phyloP scores from a whole-genome alignment of 1,140 invertebrate species.

The Eubasilissa regina region DNA sequence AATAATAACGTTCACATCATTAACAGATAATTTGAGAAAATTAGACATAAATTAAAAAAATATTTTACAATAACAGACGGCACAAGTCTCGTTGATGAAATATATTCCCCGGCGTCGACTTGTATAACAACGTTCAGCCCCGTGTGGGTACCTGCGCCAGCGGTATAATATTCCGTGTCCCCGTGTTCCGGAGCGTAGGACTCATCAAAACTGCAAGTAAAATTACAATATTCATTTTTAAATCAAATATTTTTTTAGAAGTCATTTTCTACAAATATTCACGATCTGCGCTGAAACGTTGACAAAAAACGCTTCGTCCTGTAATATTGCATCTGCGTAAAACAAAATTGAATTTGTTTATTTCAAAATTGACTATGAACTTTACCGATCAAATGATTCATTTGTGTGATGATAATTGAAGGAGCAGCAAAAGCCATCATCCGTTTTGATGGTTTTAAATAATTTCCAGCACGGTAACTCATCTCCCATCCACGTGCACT shows the following conservation, averaged over 20 bases:
- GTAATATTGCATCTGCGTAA: too few relatives aligned
- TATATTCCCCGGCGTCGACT: constrained; percentile 34
- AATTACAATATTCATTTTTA: background rate
- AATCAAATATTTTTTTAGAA: too few relatives aligned
- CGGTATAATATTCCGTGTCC: constrained; percentile 17
- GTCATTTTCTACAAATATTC: too few relatives aligned
- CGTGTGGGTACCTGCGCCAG: constrained; percentile 55
- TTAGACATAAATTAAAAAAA: too few relatives aligned
- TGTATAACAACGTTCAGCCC: constrained; percentile 51
- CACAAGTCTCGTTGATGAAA: constrained; percentile 46
- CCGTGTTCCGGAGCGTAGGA: background rate
- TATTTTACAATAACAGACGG: constrained; percentile 49
- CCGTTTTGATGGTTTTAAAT: constrained; percentile 57
- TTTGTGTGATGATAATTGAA: constrained; percentile 57
- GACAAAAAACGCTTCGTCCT: too few relatives aligned
- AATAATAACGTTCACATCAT: too few relatives aligned
- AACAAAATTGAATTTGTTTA: too few relatives aligned
- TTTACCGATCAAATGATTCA: constrained; percentile 54
- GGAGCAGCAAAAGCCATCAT: constrained; percentile 57
- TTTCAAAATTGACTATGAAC: background rate
- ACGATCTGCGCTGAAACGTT: too few relatives aligned
- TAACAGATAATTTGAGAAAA: too few relatives aligned
- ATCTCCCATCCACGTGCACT: constrained; percentile 52
- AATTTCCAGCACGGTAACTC: constrained; percentile 41
- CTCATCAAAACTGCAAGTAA: background rate